Evolutionary conservation across 2,797 vertebrate genomes (phyloP), one percentile per base, ranked within the genome.

Genomic region (Jordanella pulchra): DNA sequence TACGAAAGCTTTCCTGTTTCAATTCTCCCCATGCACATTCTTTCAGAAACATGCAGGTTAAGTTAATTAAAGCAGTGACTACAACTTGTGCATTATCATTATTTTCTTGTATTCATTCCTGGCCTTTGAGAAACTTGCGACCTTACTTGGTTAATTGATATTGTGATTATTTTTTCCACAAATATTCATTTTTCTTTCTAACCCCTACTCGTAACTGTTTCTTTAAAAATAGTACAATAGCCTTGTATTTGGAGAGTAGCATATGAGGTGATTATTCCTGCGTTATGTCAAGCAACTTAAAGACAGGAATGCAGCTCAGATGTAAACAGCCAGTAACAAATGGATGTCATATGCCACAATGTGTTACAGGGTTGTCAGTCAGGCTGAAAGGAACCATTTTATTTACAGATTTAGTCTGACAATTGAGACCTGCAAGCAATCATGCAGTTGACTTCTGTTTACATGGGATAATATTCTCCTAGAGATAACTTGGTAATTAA

Each of bases 341-440:
- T 80, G 54, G 61, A 65, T 78, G 71, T 78, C 77, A 50, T 30
- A 56, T 74, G 73, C 69, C 64, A 67, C 61, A 67, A 47, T 76
- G 25, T 80, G 76, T 87, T 79, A 71, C 65, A 60, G 48, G 56
- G 65, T 72, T 85, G 81, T 83, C 85, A 85, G 55, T 89, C 71
- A 85, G 70, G 39, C 56, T 50, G 50, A 84, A 67, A 64, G 60
- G 65, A 39, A 1, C 1, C 39, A 61, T 30, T 77, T 79, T 77
- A 70, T 83, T 85, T 77, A 55, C 48, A 81, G 66, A 69, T 69
- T 71, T 66, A 64, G 67, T 65, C 65, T 71, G 55, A 54, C 42
- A 81, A 51, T 55, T 45, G 63, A 77, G 68, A 72, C 13, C 39
- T 70, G 65, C 68, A 60, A 67, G 64, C 55, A 7, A 17, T 65